These are phyloP conservation scores for Kryphioiulus occultus DNA, from an alignment of 2,888 invertebrate genomes.

Conservation along the genomic window DNA sequence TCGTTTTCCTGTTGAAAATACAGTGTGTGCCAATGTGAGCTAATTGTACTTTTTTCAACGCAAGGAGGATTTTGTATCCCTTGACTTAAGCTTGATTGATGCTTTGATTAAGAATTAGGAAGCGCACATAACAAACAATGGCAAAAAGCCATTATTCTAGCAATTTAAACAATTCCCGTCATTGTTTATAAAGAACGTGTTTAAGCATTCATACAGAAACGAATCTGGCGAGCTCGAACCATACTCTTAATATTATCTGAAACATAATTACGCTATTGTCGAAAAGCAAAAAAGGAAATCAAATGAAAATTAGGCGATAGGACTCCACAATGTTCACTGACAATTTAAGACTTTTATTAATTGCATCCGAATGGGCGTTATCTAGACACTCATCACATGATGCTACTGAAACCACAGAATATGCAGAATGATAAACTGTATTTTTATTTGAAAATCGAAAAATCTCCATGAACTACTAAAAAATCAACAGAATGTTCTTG, in stretches of 20 bases:
- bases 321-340: not conserved
- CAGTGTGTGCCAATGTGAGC: constrained; percentile 37
- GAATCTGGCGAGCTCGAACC: not conserved
- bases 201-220: not conserved
- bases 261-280: not conserved
- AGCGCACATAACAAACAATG: constrained; percentile 44
- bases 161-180: not conserved
- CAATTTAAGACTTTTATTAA: too few species aligned
- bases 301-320: not conserved
- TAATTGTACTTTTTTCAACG: constrained; percentile 48
- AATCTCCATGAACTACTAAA: too few species aligned
- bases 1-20: constrained; percentile 41
- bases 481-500: too few species aligned
- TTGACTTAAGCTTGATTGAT: constrained; percentile 51
- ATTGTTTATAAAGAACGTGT: not conserved
- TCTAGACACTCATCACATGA: too few species aligned
- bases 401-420: too few species aligned
- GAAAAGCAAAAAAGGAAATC: not conserved
- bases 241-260: not conserved
- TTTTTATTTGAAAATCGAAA: too few species aligned
- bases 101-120: constrained; percentile 49
- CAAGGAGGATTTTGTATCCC: constrained; percentile 46
- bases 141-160: constrained; percentile 5
- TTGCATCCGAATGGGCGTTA: too few species aligned
- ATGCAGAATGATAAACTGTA: too few species aligned